A percentile compares a stretch with the other conserved stretches of the same genome.
Conservation (phyloP, 2,888 invertebrate species). For the Strigamia transsilvanica region DNA sequence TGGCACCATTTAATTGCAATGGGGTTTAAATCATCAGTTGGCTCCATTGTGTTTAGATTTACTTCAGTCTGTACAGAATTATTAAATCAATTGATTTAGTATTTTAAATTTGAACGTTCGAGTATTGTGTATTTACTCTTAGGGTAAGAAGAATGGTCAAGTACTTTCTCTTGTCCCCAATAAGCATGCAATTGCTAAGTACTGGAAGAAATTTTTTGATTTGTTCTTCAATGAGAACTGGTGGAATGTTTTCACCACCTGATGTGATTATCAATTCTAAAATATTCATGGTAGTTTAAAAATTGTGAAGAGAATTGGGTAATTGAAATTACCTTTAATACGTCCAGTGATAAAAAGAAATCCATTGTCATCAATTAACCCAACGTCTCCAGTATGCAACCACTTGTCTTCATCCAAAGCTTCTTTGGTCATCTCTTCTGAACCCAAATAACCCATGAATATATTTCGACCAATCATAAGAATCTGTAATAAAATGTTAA, state of each 20-base stretch:
- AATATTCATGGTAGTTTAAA: neutral
- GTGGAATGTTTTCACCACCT: slow-evolving; percentile 88
- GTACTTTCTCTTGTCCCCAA: slow-evolving; percentile 88
- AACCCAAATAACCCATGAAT: slow-evolving; percentile 89
- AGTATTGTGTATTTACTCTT: slow-evolving; percentile 71
- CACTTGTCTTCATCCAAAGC: slow-evolving; percentile 80
- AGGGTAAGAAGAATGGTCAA: slow-evolving; percentile 82
- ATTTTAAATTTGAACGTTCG: too few species aligned
- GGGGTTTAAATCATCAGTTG: slow-evolving; percentile 74
- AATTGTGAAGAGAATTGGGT: too few species aligned
- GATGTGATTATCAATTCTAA: slow-evolving; percentile 88
- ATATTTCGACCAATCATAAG: slow-evolving; percentile 86
- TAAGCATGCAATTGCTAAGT: slow-evolving; percentile 82
- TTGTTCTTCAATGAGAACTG: slow-evolving; percentile 84
- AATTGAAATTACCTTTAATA: slow-evolving; percentile 62
- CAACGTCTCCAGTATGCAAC: slow-evolving; percentile 89
- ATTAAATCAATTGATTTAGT: too few species aligned
- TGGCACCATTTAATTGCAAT: slow-evolving; percentile 77
- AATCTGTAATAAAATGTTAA: slow-evolving; percentile 1
- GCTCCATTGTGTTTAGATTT: slow-evolving; percentile 75
- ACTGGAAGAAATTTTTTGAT: slow-evolving; percentile 78
- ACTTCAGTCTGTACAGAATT: slow-evolving; percentile 72
- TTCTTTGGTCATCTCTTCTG: slow-evolving; percentile 78
- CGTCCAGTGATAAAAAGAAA: slow-evolving; percentile 72
- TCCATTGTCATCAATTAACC: slow-evolving; percentile 71